A percentile compares a stretch with the other conserved stretches of the same genome.
phyloP scores from a whole-genome alignment of 2,113 vertebrate genomes.

The Raphicerus campestris region DNA sequence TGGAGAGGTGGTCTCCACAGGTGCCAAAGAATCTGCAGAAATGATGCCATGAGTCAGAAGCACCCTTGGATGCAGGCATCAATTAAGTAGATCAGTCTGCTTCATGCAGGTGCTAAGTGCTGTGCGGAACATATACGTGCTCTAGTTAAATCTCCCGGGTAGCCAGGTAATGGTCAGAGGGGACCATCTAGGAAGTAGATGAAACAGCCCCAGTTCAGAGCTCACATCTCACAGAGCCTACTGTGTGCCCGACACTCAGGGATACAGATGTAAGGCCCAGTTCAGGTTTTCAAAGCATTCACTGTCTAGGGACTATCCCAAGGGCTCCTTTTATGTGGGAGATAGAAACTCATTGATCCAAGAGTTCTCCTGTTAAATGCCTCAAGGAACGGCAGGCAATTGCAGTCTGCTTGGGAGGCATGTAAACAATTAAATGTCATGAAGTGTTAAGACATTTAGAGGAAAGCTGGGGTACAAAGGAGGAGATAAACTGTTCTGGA shows the following conservation, averaged over 20 bases:
- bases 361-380: neutral
- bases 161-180: neutral
- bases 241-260: neutral
- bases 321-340: neutral
- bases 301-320: neutral
- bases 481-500: fast-evolving
- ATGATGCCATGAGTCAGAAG: neutral
- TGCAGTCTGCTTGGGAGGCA: neutral
- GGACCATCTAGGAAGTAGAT: neutral
- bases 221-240: neutral
- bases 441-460: neutral
- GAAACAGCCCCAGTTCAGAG: neutral
- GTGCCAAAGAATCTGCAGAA: neutral
- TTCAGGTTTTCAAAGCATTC: neutral
- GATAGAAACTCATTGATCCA: neutral
- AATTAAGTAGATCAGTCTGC: neutral
- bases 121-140: neutral
- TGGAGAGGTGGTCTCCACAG: neutral
- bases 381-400: neutral
- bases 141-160: neutral
- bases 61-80: neutral
- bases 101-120: neutral
- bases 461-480: neutral
- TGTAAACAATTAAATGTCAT: neutral
- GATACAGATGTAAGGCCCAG: neutral